Base-by-base conservation (phyloP, 2,888 invertebrate genomes). In the Notodonta dromedarius region DNA sequence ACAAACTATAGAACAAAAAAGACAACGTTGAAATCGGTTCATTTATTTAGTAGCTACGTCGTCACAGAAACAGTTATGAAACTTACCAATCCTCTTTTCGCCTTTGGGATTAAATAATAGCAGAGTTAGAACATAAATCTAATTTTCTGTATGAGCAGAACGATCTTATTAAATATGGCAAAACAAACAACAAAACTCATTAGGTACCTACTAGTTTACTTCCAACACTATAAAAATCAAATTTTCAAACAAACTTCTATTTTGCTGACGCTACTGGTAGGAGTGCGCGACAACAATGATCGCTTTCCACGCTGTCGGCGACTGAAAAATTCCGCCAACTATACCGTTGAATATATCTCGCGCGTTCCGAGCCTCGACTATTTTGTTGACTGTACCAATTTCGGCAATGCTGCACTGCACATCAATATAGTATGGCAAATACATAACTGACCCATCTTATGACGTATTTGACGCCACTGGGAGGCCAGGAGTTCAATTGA, bases 321-420 rank as follows among this genome's bases (percentile, higher is more conserved):
- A 66, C 79, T 76, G 76, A 80, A 78, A 78, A 80, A 77, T 75
- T 69, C 72, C 67, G 66, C 57, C 69, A 58, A 70, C 65, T 60
- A 24, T 24, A 56, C 56, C 62, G 59, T 61, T 59, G 40, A 58
- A 77, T 72, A 66, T 68, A 70, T 74, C 62, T 69, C 60, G 50
- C 60, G 52, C 57, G 60, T 7, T 46, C n/a, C 50, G 50, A 5
- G 51, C 63, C 24, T 24, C 24, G 32, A 57, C 57, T 39, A n/a
- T 54, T 57, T 48, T 57, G 57, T 57, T 57, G 39, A 54, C 54
- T 52, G 52, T 52, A 32, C 52, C 52, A 52, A 52, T 52, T 52
- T 52, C 32, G 52, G 52, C 32, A 52, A 52, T 52, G 12, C 32
- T 13, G 32, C 56, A 12, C 32, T 13, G 32, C 56, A 7, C 56